These are phyloP conservation scores for Stomatorhinus ivindoensis DNA, from an alignment of 2,113 vertebrate genomes.

Conservation along the genomic window DNA sequence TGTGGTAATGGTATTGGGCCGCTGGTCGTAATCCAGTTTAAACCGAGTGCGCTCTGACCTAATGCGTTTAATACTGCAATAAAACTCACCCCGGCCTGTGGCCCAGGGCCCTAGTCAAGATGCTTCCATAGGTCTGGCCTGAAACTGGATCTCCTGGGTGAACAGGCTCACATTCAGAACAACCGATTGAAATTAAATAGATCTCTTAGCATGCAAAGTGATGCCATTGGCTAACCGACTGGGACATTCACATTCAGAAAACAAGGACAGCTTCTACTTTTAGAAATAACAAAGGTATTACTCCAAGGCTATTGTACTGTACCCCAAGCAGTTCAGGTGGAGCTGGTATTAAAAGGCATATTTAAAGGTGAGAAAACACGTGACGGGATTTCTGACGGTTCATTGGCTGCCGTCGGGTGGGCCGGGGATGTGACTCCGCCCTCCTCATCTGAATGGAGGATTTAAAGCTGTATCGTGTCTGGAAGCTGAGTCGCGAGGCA, in stretches of 20 bases:
- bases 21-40: not conserved
- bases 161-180: not conserved
- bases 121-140: conserved; percentile 1
- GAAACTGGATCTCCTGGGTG: not conserved
- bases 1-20: not conserved
- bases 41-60: not conserved
- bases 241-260: not conserved
- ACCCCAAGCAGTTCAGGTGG: not conserved
- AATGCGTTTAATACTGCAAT: conserved; percentile 9
- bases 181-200: not conserved
- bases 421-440: not conserved
- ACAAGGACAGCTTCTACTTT: not conserved
- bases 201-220: not conserved
- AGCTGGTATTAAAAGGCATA: not conserved
- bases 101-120: not conserved
- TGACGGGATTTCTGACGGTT: not conserved
- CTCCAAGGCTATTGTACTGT: not conserved
- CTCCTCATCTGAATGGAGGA: not conserved
- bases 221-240: not conserved
- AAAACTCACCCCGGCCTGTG: not conserved
- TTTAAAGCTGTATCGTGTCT: not conserved
- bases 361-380: not conserved
- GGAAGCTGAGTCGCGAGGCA: not conserved
- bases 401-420: not conserved
- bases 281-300: not conserved